phyloP scores from a whole-genome alignment of 1,140 invertebrate species.

The Teleopsis dalmanni region DNA sequence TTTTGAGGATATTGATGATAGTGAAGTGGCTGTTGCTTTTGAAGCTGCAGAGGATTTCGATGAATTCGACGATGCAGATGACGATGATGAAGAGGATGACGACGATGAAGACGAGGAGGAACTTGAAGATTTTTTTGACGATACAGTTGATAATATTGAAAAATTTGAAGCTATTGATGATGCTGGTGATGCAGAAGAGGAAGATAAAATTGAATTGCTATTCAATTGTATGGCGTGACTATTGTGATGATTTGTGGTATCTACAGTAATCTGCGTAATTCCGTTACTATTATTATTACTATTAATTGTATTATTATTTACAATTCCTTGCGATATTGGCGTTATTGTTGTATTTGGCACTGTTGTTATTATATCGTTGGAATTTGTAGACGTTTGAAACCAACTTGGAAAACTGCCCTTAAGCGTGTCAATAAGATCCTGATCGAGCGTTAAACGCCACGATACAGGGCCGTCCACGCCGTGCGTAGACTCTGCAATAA shows the following conservation, averaged over 20 bases:
- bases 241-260: constrained; percentile 23
- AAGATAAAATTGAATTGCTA: too few species aligned
- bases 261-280: constrained; percentile 34
- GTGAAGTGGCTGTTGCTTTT: background rate
- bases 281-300: constrained; percentile 15
- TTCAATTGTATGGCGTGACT: too few species aligned
- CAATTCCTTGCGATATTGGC: constrained; percentile 24
- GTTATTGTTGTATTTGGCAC: constrained; percentile 33
- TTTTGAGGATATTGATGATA: constrained; percentile 17
- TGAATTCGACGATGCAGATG: constrained; percentile 36
- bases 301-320: constrained; percentile 18
- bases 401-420: constrained; percentile 84
- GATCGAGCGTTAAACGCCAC: constrained; percentile 84
- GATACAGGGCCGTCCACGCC: constrained; percentile 71
- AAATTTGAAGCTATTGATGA: constrained; percentile 17
- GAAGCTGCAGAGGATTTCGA: constrained; percentile 35
- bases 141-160: background rate
- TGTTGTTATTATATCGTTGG: background rate
- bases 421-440: constrained; percentile 82
- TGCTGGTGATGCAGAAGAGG: constrained; percentile 18
- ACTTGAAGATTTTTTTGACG: background rate
- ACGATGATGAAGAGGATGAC: constrained; percentile 26
- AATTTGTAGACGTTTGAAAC: constrained; percentile 55
- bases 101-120: background rate
- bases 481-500: constrained; percentile 67